A percentile compares a stretch with the other conserved stretches of the same genome.
Conservation (phyloP, 2,888 invertebrate genomes). For the Lamellibrachia satsuma region DNA sequence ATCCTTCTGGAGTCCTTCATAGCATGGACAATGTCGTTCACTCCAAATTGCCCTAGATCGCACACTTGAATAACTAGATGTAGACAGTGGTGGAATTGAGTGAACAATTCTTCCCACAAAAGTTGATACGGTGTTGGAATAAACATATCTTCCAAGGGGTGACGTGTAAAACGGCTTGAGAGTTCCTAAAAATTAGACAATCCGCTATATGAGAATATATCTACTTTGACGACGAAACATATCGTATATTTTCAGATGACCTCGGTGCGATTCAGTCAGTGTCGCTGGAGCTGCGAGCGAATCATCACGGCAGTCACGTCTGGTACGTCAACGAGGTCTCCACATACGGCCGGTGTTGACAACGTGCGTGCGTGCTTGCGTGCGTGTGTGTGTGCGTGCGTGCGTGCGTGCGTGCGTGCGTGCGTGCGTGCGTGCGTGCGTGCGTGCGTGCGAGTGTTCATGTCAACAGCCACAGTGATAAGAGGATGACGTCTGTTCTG, state of each 20-base stretch:
- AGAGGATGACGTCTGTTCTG: background rate
- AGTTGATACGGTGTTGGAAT: background rate
- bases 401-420: background rate
- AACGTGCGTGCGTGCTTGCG: too few species aligned
- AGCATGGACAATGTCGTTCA: too few species aligned
- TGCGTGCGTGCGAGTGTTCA: background rate
- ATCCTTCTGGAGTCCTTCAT: too few species aligned
- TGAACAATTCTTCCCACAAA: background rate
- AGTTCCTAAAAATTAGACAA: background rate
- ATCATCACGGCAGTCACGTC: background rate
- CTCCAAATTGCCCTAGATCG: background rate
- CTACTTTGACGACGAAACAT: background rate
- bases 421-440: too few species aligned
- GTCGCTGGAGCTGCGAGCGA: background rate
- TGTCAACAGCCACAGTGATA: background rate
- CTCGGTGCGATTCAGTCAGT: background rate
- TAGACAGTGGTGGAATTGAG: background rate
- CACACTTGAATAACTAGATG: background rate
- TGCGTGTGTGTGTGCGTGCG: background rate
- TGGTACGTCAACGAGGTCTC: background rate
- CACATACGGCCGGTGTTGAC: background rate
- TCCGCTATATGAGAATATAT: background rate
- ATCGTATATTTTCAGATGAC: background rate
- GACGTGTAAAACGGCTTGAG: background rate
- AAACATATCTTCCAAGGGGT: background rate